Base-by-base conservation (phyloP, 2,888 invertebrate genomes). In the Hemithea aestivaria region DNA sequence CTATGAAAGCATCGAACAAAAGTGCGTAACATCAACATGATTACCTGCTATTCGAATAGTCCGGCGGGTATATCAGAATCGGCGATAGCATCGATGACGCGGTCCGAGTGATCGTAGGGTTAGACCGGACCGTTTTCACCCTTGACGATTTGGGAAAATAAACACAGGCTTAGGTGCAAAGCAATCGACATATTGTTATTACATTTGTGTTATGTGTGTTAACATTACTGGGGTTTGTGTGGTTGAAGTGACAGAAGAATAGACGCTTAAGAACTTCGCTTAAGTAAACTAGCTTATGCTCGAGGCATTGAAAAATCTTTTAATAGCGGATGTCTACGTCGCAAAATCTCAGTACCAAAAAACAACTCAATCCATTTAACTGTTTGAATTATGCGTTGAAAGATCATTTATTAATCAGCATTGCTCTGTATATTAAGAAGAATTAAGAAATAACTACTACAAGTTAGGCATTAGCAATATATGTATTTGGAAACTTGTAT, bases 91-190 rank as follows among this genome's bases (percentile, higher is more conserved):
- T 85, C 76, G 87, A 83, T 48, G 88, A 87, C 53, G 88, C 88
- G 54, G 87, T 81, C 79, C 88, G 76, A 69, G 85, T 87, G 77
- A 85, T 83, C 57, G 87, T 85, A 50, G 88, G 88, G 62, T 85
- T 87, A 76, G 88, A 87, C 73, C 87, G 87, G 75, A 87, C 79
- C 79, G 87, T 84, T 78, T 84, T 85, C 69, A 84, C 82, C 87
- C 87, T 87, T 83, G 58, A 62, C 58, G 54, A 62, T 32, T 47
- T 63, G 70, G 66, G 71, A 81, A 80, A 82, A 68, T 79, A 77
- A 51, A 80, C 66, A 75, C 65, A 79, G 69, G 73, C 80, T 81
- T 81, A 82, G 76, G 77, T 77, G 79, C 79, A 70, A 74, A 78
- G 73, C 79, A 73, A 63, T 65, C 69, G 66, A 73, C 66, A 66